phyloP scores from a whole-genome alignment of 2,888 invertebrate genomes.

The Bhutanitis thaidina region DNA sequence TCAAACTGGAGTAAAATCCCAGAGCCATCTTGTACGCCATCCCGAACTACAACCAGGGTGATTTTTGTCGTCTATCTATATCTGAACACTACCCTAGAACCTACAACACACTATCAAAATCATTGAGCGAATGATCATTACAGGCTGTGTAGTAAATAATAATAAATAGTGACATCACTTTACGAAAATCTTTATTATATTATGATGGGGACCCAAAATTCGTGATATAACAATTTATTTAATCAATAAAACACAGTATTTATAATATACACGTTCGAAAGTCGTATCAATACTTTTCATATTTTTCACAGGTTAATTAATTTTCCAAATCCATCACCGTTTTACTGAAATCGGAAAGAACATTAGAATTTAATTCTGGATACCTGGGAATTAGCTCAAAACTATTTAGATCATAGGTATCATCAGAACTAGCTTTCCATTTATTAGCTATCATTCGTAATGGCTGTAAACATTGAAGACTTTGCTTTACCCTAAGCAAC shows the following conservation, averaged over 20 bases:
- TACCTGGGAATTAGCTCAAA: constrained; percentile 59
- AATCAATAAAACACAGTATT: background rate
- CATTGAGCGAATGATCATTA: too few relatives aligned
- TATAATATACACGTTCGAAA: background rate
- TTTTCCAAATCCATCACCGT: constrained; percentile 36
- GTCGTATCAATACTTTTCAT: too few relatives aligned
- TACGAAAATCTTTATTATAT: too few relatives aligned
- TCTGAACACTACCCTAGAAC: too few relatives aligned
- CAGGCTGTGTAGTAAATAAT: too few relatives aligned
- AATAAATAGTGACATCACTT: too few relatives aligned
- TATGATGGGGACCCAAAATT: too few relatives aligned
- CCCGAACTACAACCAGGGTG: too few relatives aligned
- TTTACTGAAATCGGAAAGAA: constrained; percentile 39
- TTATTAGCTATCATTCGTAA: constrained; percentile 61
- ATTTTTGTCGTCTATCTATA: too few relatives aligned
- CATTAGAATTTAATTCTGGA: constrained; percentile 47
- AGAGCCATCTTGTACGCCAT: too few relatives aligned
- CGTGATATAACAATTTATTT: background rate
- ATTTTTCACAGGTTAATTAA: constrained; percentile 25
- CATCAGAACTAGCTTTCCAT: constrained; percentile 52
- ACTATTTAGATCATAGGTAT: constrained; percentile 47
- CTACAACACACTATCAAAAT: too few relatives aligned
- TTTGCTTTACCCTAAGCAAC: constrained; percentile 65
- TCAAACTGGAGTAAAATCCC: too few relatives aligned
- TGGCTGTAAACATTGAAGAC: constrained; percentile 66